Percentiles rank a stretch among this genome's conserved stretches.
These are phyloP conservation scores for Clusia tigrina DNA, from an alignment of 2,888 invertebrate species.

Conservation along the genomic window DNA sequence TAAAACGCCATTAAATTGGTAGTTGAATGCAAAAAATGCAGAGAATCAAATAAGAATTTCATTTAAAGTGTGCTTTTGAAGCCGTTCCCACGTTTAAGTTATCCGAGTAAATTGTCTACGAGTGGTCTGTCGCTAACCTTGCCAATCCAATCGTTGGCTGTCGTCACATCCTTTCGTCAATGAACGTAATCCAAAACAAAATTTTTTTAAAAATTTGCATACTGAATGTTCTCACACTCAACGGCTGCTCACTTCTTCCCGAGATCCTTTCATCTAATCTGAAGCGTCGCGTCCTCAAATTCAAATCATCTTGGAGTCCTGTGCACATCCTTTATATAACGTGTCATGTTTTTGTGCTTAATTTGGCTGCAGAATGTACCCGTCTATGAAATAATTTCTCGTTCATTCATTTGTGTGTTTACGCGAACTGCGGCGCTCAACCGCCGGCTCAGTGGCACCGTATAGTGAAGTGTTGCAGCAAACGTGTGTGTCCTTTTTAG, in stretches of 20 bases:
- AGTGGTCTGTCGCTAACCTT: no score
- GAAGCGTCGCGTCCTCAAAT: slow-evolving; percentile 4
- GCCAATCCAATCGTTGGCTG: no score
- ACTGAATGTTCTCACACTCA: slow-evolving; percentile 15
- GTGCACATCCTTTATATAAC: slow-evolving; percentile 3
- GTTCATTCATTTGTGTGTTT: not conserved
- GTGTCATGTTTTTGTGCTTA: slow-evolving; percentile 12
- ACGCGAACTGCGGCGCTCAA: not conserved
- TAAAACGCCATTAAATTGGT: no score
- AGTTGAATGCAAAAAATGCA: no score
- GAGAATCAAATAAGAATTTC: no score
- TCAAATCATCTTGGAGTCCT: slow-evolving; percentile 3
- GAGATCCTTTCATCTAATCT: slow-evolving; percentile 1
- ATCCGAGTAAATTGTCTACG: no score
- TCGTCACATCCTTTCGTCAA: no score
- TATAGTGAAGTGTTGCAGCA: slow-evolving; percentile 24
- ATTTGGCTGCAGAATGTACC: not conserved
- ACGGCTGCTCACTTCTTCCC: slow-evolving; percentile 1
- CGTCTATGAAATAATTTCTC: slow-evolving; percentile 6
- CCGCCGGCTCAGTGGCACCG: not conserved
- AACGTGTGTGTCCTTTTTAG: slow-evolving; percentile 28
- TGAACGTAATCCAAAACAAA: no score
- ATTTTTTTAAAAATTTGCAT: slow-evolving; percentile 29
- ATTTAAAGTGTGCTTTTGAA: no score
- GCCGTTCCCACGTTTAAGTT: no score